Conservation (phyloP, 2,888 invertebrate species). For the Teleiodes luculella region DNA sequence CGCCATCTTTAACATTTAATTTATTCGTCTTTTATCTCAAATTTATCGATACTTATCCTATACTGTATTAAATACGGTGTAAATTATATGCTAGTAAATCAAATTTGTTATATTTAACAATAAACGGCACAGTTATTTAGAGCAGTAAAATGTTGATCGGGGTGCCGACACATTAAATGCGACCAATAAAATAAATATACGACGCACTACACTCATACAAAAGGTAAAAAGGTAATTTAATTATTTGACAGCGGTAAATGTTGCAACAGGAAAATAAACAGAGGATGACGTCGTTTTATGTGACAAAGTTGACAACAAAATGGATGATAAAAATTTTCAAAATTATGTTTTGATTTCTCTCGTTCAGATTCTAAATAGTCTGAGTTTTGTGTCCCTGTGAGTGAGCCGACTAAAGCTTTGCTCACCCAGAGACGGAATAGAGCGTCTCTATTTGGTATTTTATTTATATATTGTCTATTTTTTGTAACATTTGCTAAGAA, state of each 20-base stretch:
- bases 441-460: too few species aligned
- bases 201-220: conserved; percentile 7
- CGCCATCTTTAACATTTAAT: conserved; percentile 27
- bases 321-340: too few species aligned
- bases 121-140: conserved; percentile 22
- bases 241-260: neutral
- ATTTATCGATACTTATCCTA: conserved; percentile 11
- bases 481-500: too few species aligned
- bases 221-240: conserved; percentile 10
- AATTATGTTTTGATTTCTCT: too few species aligned
- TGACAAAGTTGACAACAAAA: neutral
- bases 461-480: too few species aligned
- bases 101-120: conserved; percentile 21
- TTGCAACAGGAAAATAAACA: neutral
- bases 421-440: too few species aligned
- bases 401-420: too few species aligned
- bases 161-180: conserved; percentile 27
- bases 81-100: conserved; percentile 32
- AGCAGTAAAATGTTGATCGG: conserved; percentile 30
- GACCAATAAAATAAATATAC: conserved; percentile 24
- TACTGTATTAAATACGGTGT: conserved; percentile 18
- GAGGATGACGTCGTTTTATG: neutral
- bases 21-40: conserved; percentile 24
- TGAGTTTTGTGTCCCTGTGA: too few species aligned
- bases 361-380: too few species aligned